Evolutionary conservation across 2,113 vertebrate genomes (phyloP).

Genomic region (Heptranchias perlo): DNA sequence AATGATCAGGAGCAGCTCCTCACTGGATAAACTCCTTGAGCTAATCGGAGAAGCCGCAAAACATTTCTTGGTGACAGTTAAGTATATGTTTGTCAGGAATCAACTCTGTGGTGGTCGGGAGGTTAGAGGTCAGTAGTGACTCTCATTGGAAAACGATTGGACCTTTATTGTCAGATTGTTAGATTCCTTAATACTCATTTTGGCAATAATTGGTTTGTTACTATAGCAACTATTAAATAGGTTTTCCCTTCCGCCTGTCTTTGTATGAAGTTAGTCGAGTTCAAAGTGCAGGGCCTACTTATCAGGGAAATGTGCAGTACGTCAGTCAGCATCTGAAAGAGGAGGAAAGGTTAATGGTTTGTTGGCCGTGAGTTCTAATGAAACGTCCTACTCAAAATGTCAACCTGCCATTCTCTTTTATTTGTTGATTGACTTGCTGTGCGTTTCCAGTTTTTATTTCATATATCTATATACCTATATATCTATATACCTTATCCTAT

Average conservation of each 20-base stretch:
- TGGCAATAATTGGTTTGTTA: not conserved
- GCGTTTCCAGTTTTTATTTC: too few relatives aligned
- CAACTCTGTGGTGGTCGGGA: not conserved
- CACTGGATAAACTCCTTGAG: not conserved
- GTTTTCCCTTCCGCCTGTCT: too few relatives aligned
- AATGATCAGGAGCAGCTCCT: too few relatives aligned
- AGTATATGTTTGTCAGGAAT: not conserved
- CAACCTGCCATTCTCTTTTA: too few relatives aligned
- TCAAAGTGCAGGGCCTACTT: too few relatives aligned
- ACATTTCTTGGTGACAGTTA: not conserved
- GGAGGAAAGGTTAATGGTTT: not conserved
- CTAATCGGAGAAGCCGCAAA: not conserved
- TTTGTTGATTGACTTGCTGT: too few relatives aligned
- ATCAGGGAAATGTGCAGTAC: not conserved
- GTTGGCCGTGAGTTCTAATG: not conserved
- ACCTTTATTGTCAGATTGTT: not conserved
- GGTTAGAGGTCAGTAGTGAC: not conserved
- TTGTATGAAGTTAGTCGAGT: too few relatives aligned
- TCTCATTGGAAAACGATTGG: not conserved
- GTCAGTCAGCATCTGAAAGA: not conserved
- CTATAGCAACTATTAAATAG: too few relatives aligned
- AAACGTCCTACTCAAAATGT: too few relatives aligned
- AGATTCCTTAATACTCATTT: not conserved
- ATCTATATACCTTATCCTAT: not conserved
- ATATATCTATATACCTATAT: too few relatives aligned